phyloP scores from a whole-genome alignment of 2,888 invertebrate species.

The Synergus gifuensis region DNA sequence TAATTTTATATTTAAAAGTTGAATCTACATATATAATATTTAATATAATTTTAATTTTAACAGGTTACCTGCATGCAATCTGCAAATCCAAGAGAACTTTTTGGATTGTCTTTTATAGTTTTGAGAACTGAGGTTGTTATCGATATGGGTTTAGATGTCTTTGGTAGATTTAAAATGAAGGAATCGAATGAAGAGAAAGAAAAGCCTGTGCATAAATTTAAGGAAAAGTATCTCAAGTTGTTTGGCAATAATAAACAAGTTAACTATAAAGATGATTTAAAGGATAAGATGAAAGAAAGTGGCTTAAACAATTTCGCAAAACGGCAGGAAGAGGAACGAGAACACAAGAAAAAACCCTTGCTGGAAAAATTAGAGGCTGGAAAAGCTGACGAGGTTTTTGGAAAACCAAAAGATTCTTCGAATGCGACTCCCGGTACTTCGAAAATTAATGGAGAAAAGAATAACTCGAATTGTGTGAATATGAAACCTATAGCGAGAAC shows the following conservation, averaged over 20 bases:
- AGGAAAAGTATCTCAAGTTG: constrained; percentile 66
- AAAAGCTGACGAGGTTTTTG: constrained; percentile 63
- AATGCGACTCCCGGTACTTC: background rate
- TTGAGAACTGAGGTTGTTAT: constrained; percentile 69
- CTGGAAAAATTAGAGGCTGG: constrained; percentile 66
- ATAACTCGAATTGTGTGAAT: constrained; percentile 36
- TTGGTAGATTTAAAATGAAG: constrained; percentile 73
- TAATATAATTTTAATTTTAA: background rate
- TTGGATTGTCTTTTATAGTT: constrained; percentile 69
- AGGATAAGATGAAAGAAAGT: constrained; percentile 63
- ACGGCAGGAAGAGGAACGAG: constrained; percentile 61
- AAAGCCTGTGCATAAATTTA: constrained; percentile 61
- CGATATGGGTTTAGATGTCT: constrained; percentile 68
- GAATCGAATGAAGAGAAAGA: constrained; percentile 51
- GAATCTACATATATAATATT: background rate
- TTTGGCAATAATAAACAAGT: constrained; percentile 53
- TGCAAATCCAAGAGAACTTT: constrained; percentile 70
- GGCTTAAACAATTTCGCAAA: constrained; percentile 62
- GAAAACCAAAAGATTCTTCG: constrained; percentile 42
- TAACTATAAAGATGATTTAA: constrained; percentile 65
- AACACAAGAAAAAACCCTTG: constrained; percentile 63
- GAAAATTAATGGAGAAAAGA: constrained; percentile 42
- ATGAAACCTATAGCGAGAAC: constrained; percentile 56
- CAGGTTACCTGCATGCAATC: constrained; percentile 74
- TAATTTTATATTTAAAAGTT: background rate